Evolutionary conservation across 2,888 invertebrate genomes (phyloP).

Genomic region (Axea sp.): DNA sequence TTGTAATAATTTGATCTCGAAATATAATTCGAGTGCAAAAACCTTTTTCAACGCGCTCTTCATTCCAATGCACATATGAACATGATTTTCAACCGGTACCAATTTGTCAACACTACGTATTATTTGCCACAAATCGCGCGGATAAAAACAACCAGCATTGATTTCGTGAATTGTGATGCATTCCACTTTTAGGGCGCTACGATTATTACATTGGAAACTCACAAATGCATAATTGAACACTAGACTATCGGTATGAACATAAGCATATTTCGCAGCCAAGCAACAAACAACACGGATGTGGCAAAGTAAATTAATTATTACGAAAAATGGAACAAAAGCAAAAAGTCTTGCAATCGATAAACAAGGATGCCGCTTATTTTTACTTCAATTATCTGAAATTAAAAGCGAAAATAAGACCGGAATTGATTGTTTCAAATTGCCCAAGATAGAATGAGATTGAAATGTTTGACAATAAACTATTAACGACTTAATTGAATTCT

Average conservation of each 20-base stretch:
- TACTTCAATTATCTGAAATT: conserved; percentile 21
- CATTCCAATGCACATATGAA: neutral
- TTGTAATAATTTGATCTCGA: conserved; percentile 35
- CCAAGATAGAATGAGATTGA: conserved; percentile 6
- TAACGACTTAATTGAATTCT: neutral
- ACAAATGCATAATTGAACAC: conserved; percentile 1
- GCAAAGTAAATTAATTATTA: conserved; percentile 18
- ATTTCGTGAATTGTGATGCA: conserved; percentile 30
- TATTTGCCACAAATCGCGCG: conserved; percentile 30
- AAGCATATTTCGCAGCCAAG: conserved; percentile 10
- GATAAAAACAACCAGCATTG: conserved; percentile 4
- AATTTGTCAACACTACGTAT: conserved; percentile 33
- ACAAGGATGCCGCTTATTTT: conserved; percentile 8
- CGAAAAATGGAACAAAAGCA: conserved; percentile 35
- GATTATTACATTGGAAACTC: conserved; percentile 14
- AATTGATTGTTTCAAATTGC: conserved; percentile 19
- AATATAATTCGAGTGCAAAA: neutral
- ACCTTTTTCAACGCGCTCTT: neutral
- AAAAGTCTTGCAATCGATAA: conserved; percentile 8
- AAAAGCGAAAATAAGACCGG: conserved; percentile 8
- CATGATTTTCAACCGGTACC: conserved; percentile 3
- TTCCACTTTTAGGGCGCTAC: conserved; percentile 11
- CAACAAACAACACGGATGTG: conserved; percentile 9
- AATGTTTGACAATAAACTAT: too few relatives aligned
- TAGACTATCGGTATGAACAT: neutral